A percentile compares a stretch with the other conserved stretches of the same genome.
phyloP scores from a whole-genome alignment of 2,113 vertebrate genomes.

The Neodon shergylaensis region DNA sequence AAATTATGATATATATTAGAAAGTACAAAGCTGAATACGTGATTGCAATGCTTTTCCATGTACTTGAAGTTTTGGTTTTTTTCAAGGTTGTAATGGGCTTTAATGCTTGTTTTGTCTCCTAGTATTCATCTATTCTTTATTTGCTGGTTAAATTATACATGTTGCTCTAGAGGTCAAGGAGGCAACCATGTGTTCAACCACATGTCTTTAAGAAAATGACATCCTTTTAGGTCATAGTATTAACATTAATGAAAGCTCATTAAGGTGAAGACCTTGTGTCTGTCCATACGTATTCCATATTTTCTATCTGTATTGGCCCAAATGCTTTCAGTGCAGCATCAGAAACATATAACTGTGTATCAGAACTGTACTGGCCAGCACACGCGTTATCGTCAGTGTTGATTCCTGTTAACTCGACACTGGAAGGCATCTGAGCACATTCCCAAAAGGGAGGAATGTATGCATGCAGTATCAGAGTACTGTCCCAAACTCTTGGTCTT shows the following conservation, averaged over 20 bases:
- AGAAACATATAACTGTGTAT: slow-evolving; percentile 34
- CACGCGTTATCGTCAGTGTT: slow-evolving; percentile 39
- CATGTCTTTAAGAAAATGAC: slow-evolving; percentile 70
- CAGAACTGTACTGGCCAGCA: not conserved
- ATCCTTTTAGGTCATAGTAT: slow-evolving; percentile 67
- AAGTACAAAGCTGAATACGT: slow-evolving; percentile 68
- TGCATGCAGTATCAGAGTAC: not conserved
- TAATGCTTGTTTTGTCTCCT: slow-evolving; percentile 25
- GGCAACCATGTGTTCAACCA: slow-evolving; percentile 62
- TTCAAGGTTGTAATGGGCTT: slow-evolving; percentile 67
- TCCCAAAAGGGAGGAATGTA: slow-evolving; percentile 37
- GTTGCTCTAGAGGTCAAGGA: slow-evolving; percentile 56
- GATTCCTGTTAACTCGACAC: slow-evolving; percentile 25
- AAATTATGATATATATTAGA: slow-evolving; percentile 72
- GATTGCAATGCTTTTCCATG: slow-evolving; percentile 60
- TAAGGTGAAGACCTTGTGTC: slow-evolving; percentile 30
- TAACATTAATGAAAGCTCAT: slow-evolving; percentile 53
- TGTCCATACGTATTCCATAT: slow-evolving; percentile 18
- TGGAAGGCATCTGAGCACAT: not conserved
- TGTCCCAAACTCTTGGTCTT: not conserved
- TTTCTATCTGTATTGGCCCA: slow-evolving; percentile 40
- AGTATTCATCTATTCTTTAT: slow-evolving; percentile 54
- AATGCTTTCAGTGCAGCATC: slow-evolving; percentile 42
- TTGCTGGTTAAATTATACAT: slow-evolving; percentile 68
- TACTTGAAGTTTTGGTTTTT: slow-evolving; percentile 55